Base-by-base conservation (phyloP, 2,113 vertebrate genomes). In the Cepphus grylle region DNA sequence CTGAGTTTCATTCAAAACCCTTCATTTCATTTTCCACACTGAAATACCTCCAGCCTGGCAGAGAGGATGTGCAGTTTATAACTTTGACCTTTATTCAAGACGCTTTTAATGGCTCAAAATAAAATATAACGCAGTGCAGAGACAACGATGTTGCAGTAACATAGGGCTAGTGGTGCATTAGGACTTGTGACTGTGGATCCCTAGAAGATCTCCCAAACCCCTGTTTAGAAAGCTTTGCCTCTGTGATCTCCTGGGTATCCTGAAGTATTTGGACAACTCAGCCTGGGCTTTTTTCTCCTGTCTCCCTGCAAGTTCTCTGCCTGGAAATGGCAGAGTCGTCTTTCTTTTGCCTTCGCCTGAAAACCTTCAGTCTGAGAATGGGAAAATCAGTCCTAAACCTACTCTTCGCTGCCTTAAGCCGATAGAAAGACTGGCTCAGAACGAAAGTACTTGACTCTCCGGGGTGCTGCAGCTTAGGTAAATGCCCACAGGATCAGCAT, bases 61-160 rank as follows among this genome's bases (percentile, higher is more conserved):
- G 67, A 62, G 67, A n/a, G 20, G 78, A 22, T 50, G 45, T 42
- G 72, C 63, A 55, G 74, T 95, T 96, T 83, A 63, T 93, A 93
- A 77, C 90, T 93, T 55, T 83, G 90, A 86, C 90, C 85, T 95
- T 94, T 93, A 83, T 74, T 86, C 42, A 65, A 85, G 49, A 49
- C 50, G 85, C 63, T 83, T 80, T 55, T 56, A 80, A 78, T 84
- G 71, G 82, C 86, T 92, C 9, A 38, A 52, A 88, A 62, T 45
- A 69, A 90, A 88, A 53, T 50, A 32, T 0, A 77, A 49, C 2
- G 2, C 55, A 40, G 27, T 13, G 49, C 55, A 53, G 82, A 30
- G 55, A n/a, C 50, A 12, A 7, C 26, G 13, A 5, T 1, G 1
- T 53, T n/a, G 9, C 0, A 1, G 29, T 70, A 32, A 18, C 1